These are phyloP conservation scores for Holothuria glaberrima DNA, from an alignment of 35 echinoderm and acorn worm species.

Conservation along the genomic window DNA sequence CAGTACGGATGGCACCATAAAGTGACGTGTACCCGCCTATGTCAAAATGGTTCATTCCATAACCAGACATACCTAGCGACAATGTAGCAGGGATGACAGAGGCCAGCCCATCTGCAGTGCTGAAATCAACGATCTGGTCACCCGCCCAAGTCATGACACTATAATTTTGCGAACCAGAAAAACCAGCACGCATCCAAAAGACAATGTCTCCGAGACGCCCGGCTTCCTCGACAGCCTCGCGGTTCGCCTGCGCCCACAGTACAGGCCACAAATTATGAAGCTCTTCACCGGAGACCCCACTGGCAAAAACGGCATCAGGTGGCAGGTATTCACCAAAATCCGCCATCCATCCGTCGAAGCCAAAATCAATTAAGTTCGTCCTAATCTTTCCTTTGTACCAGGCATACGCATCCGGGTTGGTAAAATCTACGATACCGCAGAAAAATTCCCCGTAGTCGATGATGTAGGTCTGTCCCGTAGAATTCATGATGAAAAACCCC, in stretches of 20 bases:
- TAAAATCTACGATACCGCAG: slow-evolving; percentile 93
- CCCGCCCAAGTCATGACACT: slow-evolving; percentile 94
- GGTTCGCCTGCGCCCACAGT: slow-evolving; percentile 87
- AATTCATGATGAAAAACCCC: slow-evolving; percentile 75
- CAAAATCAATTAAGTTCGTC: slow-evolving; percentile 90
- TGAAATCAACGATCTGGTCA: slow-evolving; percentile 95
- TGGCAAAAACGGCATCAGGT: slow-evolving; percentile 84
- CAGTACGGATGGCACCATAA: slow-evolving; percentile 81
- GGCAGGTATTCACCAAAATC: slow-evolving; percentile 98
- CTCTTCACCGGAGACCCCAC: slow-evolving; percentile 68
- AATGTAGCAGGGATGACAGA: slow-evolving; percentile 94
- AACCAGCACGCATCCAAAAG: slow-evolving; percentile 98
- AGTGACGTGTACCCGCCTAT: slow-evolving; percentile 95
- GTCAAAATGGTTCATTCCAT: slow-evolving; percentile 90
- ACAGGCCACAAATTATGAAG: slow-evolving; percentile 94
- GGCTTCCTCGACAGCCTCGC: slow-evolving; percentile 83
- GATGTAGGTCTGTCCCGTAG: slow-evolving; percentile 77
- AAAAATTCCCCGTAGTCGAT: slow-evolving; percentile 94
- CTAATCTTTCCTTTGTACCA: slow-evolving; percentile 95
- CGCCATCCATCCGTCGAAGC: slow-evolving; percentile 97
- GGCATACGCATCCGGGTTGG: slow-evolving; percentile 77
- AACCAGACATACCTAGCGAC: slow-evolving; percentile 85
- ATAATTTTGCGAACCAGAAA: slow-evolving; percentile 80
- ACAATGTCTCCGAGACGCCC: slow-evolving; percentile 82
- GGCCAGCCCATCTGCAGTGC: slow-evolving; percentile 83